Conservation (phyloP, 1,140 invertebrate species). For the Lutraria rhynchaena region DNA sequence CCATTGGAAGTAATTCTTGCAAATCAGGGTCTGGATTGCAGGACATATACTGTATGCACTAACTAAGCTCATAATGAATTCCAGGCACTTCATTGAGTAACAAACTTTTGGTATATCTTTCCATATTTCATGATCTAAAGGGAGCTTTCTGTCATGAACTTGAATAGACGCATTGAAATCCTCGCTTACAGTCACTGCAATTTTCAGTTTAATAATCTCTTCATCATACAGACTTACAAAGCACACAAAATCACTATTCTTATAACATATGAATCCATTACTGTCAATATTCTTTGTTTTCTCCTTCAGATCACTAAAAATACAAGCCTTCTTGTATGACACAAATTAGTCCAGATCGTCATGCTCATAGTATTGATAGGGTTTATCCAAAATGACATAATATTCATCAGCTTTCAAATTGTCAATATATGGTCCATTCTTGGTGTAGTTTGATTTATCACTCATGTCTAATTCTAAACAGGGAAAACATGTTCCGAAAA, state of each 20-base stretch:
- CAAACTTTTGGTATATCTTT: not conserved
- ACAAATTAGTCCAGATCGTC: not conserved
- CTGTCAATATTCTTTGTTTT: not conserved
- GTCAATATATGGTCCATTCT: not conserved
- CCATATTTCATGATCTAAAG: not conserved
- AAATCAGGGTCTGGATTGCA: not conserved
- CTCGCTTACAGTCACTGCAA: not conserved
- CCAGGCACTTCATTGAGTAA: not conserved
- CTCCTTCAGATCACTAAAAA: not conserved
- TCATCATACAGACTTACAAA: conserved; percentile 10
- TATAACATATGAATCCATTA: not conserved
- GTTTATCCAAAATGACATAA: not conserved
- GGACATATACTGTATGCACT: not conserved
- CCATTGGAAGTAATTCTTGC: not conserved
- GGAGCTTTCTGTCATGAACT: not conserved
- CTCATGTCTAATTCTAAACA: too few relatives aligned
- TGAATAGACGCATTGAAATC: not conserved
- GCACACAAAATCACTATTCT: not conserved
- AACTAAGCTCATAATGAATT: not conserved
- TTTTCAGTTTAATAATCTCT: not conserved
- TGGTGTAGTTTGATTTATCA: too few relatives aligned
- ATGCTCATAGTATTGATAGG: not conserved
- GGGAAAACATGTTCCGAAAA: too few relatives aligned
- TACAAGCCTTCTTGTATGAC: not conserved
- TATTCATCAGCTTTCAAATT: conserved; percentile 1